Conservation (phyloP, 2,888 invertebrate genomes). For the Yponomeuta evonymella region DNA sequence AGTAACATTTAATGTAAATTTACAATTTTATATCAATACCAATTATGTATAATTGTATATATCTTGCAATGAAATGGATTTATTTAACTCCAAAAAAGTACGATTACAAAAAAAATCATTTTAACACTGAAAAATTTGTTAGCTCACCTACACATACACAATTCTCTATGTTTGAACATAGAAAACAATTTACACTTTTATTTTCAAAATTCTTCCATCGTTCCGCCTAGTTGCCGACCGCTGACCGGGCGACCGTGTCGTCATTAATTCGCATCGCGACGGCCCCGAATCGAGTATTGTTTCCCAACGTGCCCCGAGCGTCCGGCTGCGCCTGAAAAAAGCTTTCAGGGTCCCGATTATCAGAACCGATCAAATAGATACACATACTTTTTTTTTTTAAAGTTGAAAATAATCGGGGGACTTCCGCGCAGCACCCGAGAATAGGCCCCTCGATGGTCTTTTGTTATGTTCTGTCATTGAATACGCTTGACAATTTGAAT, state of each 20-base stretch:
- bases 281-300: slow-evolving; percentile 66
- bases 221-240: slow-evolving; percentile 26
- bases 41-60: no score
- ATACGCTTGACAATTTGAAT: background rate
- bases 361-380: background rate
- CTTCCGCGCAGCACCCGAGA: background rate
- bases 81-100: no score
- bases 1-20: background rate
- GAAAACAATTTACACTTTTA: no score
- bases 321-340: slow-evolving; percentile 62
- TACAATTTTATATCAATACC: no score
- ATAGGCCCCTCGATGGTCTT: background rate
- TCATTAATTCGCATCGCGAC: slow-evolving; percentile 56
- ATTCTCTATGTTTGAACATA: no score
- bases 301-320: slow-evolving; percentile 59
- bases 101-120: no score
- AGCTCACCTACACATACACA: no score
- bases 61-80: no score
- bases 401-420: background rate
- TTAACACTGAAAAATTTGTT: no score
- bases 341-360: slow-evolving; percentile 35
- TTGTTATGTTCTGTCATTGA: slow-evolving; percentile 3
- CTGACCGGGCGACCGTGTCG: slow-evolving; percentile 43
- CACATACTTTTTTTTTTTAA: background rate
- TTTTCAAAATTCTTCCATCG: background rate